Evolutionary conservation across 2,113 vertebrate genomes (phyloP).

Genomic region (Trogon surrucura): DNA sequence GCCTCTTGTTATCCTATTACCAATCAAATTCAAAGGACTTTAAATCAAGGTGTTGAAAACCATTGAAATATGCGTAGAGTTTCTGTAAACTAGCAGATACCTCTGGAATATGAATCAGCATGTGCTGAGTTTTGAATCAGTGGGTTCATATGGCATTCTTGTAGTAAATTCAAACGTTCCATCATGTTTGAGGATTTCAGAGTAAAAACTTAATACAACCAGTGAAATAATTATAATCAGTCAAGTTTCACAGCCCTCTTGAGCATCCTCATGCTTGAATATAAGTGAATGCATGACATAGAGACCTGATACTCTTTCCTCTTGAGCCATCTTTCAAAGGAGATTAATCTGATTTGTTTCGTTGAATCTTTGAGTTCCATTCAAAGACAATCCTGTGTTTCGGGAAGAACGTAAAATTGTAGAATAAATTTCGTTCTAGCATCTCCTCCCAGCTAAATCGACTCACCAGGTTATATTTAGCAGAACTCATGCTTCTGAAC

Average conservation of each 20-base stretch:
- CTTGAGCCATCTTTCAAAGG: background rate
- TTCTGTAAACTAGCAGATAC: background rate
- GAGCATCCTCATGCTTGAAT: rapidly evolving
- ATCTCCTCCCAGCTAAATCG: background rate
- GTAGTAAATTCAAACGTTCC: background rate
- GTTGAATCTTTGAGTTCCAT: background rate
- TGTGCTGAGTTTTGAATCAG: background rate
- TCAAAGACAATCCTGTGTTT: background rate
- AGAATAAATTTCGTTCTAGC: background rate
- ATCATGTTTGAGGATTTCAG: background rate
- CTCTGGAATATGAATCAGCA: background rate
- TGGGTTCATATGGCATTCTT: rapidly evolving
- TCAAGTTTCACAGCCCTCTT: background rate
- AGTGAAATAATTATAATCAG: background rate
- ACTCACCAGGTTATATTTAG: background rate
- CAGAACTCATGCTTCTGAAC: background rate
- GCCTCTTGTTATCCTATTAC: background rate
- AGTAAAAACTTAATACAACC: background rate
- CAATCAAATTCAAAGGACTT: background rate
- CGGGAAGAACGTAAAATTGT: background rate
- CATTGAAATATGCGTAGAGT: rapidly evolving
- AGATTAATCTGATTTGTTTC: background rate
- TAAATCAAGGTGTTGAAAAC: rapidly evolving
- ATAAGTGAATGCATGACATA: rapidly evolving
- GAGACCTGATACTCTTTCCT: background rate